A percentile compares a stretch with the other conserved stretches of the same genome.
These are phyloP conservation scores for Drosophila nr. medialis DNA, from an alignment of 2,888 invertebrate species.

Conservation along the genomic window DNA sequence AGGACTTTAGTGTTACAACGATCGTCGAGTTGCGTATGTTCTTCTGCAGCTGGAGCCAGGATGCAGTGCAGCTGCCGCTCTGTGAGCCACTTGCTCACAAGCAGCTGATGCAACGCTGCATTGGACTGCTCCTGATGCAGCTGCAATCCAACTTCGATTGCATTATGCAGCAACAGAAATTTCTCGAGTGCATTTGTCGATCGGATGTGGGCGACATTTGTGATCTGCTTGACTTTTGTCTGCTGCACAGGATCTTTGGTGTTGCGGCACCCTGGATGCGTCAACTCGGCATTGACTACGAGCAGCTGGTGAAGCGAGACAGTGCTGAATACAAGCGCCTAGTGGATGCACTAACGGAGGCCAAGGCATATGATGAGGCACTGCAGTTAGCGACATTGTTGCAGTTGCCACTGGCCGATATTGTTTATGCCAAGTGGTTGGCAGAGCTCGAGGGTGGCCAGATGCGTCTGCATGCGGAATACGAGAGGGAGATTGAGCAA, in stretches of 20 bases:
- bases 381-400: constrained; percentile 85
- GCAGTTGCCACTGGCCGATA: constrained; percentile 84
- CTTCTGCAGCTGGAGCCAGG: constrained; percentile 81
- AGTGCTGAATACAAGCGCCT: constrained; percentile 85
- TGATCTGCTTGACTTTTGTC: constrained; percentile 85
- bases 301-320: constrained; percentile 73
- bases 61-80: constrained; percentile 79
- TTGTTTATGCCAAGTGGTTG: constrained; percentile 86
- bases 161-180: constrained; percentile 87
- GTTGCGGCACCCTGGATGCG: constrained; percentile 84
- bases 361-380: constrained; percentile 86
- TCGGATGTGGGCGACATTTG: constrained; percentile 87
- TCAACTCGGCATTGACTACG: constrained; percentile 71
- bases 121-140: constrained; percentile 87
- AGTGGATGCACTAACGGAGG: constrained; percentile 84
- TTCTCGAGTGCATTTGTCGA: constrained; percentile 87
- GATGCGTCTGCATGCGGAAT: constrained; percentile 84
- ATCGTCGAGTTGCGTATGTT: constrained; percentile 84
- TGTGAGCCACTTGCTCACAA: constrained; percentile 84
- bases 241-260: constrained; percentile 85
- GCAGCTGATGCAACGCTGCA: constrained; percentile 86
- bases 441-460: constrained; percentile 85
- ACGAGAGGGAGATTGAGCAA: constrained; percentile 87
- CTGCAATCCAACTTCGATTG: constrained; percentile 88
- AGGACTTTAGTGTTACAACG: constrained; percentile 85